A percentile compares a stretch with the other conserved stretches of the same genome.
Conservation (phyloP, 2,797 vertebrate species). For the Simalia tracyae region DNA sequence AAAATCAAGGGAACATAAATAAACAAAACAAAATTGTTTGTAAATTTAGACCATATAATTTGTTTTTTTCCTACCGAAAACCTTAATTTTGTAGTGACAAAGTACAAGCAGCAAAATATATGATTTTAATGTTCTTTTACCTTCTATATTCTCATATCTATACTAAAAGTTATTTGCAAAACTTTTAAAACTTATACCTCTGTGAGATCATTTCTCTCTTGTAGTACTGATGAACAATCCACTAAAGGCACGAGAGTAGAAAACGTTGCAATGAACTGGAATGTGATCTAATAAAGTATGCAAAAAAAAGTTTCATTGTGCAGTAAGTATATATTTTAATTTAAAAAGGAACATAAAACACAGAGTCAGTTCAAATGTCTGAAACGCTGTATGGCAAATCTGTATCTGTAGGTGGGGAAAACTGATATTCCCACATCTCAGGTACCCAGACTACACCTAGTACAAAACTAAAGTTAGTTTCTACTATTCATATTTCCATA, state of each 20-base stretch:
- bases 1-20: neutral
- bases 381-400: neutral
- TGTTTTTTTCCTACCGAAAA: neutral
- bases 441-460: neutral
- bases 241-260: constrained; percentile 99
- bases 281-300: constrained; percentile 86
- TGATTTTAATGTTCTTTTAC: neutral
- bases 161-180: neutral
- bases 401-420: neutral
- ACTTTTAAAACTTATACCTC: constrained; percentile 74
- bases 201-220: constrained; percentile 89
- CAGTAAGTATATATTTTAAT: constrained; percentile 7
- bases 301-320: constrained; percentile 39
- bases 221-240: constrained; percentile 91
- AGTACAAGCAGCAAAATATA: neutral
- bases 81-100: neutral
- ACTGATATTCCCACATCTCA: neutral
- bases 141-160: neutral
- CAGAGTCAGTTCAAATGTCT: neutral
- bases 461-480: neutral
- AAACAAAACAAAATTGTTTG: neutral
- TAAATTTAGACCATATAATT: neutral
- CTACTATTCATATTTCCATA: neutral
- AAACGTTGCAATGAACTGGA: constrained; percentile 99
- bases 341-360: neutral